Conservation (phyloP, 1,140 invertebrate species). For the Paralvinella palmiformis region DNA sequence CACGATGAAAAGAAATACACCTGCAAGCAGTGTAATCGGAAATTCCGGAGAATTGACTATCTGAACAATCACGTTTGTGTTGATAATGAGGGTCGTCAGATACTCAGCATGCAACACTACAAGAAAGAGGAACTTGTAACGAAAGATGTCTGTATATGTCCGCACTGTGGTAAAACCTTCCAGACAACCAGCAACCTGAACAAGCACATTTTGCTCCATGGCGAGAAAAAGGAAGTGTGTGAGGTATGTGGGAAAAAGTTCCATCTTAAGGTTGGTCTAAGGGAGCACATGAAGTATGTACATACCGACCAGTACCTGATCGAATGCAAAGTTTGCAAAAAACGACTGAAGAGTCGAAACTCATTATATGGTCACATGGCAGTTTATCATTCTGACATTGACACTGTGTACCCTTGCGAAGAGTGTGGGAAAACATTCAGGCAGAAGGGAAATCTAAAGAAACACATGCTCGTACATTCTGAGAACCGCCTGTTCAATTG, state of each 20-base stretch:
- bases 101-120: slow-evolving; percentile 26
- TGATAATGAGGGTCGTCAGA: slow-evolving; percentile 24
- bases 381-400: slow-evolving; percentile 39
- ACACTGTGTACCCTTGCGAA: slow-evolving; percentile 48
- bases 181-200: slow-evolving; percentile 43
- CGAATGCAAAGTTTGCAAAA: slow-evolving; percentile 50
- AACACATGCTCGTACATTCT: slow-evolving; percentile 46
- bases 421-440: slow-evolving; percentile 53
- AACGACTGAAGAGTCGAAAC: slow-evolving; percentile 53
- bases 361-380: slow-evolving; percentile 51
- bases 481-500: slow-evolving; percentile 42
- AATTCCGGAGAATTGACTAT: slow-evolving; percentile 27
- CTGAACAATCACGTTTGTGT: slow-evolving; percentile 29
- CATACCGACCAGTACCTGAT: slow-evolving; percentile 46
- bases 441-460: slow-evolving; percentile 51
- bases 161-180: slow-evolving; percentile 39
- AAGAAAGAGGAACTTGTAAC: not conserved
- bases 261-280: slow-evolving; percentile 50
- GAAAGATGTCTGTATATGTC: slow-evolving; percentile 26
- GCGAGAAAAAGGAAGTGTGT: slow-evolving; percentile 51
- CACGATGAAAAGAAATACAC: slow-evolving; percentile 28
- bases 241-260: slow-evolving; percentile 51
- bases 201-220: slow-evolving; percentile 46
- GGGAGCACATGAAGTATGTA: slow-evolving; percentile 42
- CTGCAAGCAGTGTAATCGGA: slow-evolving; percentile 33